Percentiles rank a stretch among this genome's conserved stretches.
phyloP scores from a whole-genome alignment of 2,888 invertebrate genomes.

The Cantharis flavilabris region DNA sequence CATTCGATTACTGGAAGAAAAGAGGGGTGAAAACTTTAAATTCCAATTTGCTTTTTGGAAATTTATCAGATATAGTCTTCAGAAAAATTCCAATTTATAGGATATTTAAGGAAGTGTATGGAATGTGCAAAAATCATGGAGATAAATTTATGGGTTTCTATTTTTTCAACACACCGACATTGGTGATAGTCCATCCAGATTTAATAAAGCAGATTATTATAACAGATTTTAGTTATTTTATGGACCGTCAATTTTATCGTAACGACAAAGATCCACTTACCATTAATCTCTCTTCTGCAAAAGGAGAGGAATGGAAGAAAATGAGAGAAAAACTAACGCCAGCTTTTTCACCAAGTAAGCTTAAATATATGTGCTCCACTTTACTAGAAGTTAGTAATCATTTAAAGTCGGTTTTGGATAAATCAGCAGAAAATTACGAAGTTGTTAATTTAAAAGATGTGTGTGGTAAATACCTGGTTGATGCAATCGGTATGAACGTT shows the following conservation, averaged over 20 bases:
- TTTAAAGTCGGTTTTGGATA: conserved; percentile 36
- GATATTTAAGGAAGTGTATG: too few relatives aligned
- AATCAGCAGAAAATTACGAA: not conserved
- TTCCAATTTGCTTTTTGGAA: too few relatives aligned
- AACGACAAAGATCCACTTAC: conserved; percentile 51
- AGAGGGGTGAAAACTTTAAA: too few relatives aligned
- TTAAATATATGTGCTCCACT: conserved; percentile 56
- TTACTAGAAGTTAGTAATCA: conserved; percentile 49
- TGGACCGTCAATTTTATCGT: conserved; percentile 52
- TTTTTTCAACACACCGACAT: conserved; percentile 16
- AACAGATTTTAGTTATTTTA: conserved; percentile 55
- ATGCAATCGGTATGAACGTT: conserved; percentile 50
- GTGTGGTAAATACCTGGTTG: conserved; percentile 48
- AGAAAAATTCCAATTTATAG: too few relatives aligned
- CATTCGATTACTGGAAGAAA: too few relatives aligned
- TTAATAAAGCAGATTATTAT: conserved; percentile 52
- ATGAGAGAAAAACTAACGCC: conserved; percentile 58
- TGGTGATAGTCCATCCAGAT: conserved; percentile 45
- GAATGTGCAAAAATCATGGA: too few relatives aligned
- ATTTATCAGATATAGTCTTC: too few relatives aligned
- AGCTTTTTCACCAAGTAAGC: conserved; percentile 58
- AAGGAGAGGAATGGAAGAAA: conserved; percentile 56
- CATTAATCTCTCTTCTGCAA: conserved; percentile 49
- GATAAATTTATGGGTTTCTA: conserved; percentile 5
- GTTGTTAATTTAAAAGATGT: conserved; percentile 37